Evolutionary conservation across 2,888 invertebrate species (phyloP), one percentile per base, ranked within the genome.

Genomic region (Drosophila recens): DNA sequence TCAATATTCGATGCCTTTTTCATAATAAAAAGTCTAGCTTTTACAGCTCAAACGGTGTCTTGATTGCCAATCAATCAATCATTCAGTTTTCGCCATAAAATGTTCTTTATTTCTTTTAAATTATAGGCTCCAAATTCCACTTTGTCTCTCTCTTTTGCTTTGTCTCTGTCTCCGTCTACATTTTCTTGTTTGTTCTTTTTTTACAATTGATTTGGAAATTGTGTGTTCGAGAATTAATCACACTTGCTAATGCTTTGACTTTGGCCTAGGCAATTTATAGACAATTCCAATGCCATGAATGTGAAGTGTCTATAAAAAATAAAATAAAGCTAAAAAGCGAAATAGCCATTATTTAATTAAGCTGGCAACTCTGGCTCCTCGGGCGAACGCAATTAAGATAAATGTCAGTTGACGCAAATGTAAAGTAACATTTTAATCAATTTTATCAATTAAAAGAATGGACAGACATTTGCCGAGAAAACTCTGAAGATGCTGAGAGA

Each of bases 371-470:
- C 59, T 48, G 65, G 64, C 64, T 13, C 8, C 11, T n/a, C 42
- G 11, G 54, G n/a, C 58, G 45, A 53, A 42, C 65, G 48, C 84
- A 87, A 84, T 84, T 89, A 89, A 84, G 82, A 85, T 85, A 84
- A 82, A 84, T 89, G 76, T 87, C 89, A 76, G 73, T 76, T 83
- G 75, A 58, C 49, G 61, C 61, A 83, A 82, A 87, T 82, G 75
- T 75, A 67, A 77, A 80, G 88, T 72, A 82, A 84, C 86, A 87
- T 88, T 85, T 87, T 89, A 89, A 89, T 85, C 90, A 85, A 85
- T 89, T 89, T 89, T 70, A 69, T 86, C 90, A 89, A 85, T 89
- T 89, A 85, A 71, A 82, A 64, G 66, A 76, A 72, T 61, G 65
- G 63, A 70, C 59, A 62, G 66, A 61, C 68, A 80, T 80, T 80